A percentile compares a stretch with the other conserved stretches of the same genome.
Conservation (phyloP, 2,113 vertebrate species). For the Mola mola region DNA sequence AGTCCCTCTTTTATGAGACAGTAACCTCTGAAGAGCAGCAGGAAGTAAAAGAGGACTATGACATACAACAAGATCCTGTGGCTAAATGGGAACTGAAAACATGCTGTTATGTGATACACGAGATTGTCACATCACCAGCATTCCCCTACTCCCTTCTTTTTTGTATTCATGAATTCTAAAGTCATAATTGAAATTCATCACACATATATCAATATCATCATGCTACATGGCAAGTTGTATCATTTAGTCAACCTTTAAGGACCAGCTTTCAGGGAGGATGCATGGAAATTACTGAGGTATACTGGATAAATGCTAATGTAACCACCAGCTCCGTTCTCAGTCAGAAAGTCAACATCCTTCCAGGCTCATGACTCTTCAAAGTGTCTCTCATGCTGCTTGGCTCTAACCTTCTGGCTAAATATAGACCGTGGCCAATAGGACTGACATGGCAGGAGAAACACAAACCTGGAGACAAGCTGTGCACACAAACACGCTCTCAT, state of each 20-base stretch:
- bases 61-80: conserved; percentile 45
- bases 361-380: conserved; percentile 52
- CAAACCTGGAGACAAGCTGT: conserved; percentile 63
- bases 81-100: conserved; percentile 55
- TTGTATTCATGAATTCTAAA: too few relatives aligned
- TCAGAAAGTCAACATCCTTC: conserved; percentile 65
- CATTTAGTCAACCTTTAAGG: background rate
- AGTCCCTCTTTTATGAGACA: too few relatives aligned
- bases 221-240: background rate
- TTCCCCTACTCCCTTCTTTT: background rate
- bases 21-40: too few relatives aligned
- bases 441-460: conserved; percentile 64
- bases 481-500: conserved; percentile 31
- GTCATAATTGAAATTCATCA: too few relatives aligned
- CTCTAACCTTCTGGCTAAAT: conserved; percentile 65
- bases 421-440: conserved; percentile 70
- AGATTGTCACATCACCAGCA: background rate
- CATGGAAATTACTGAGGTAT: background rate
- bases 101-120: conserved; percentile 38
- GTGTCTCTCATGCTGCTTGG: conserved; percentile 61
- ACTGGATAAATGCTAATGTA: background rate
- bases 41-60: background rate
- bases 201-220: too few relatives aligned
- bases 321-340: background rate
- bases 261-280: background rate